These are phyloP conservation scores for Chorisops tibialis DNA, from an alignment of 2,888 invertebrate genomes.

Conservation along the genomic window DNA sequence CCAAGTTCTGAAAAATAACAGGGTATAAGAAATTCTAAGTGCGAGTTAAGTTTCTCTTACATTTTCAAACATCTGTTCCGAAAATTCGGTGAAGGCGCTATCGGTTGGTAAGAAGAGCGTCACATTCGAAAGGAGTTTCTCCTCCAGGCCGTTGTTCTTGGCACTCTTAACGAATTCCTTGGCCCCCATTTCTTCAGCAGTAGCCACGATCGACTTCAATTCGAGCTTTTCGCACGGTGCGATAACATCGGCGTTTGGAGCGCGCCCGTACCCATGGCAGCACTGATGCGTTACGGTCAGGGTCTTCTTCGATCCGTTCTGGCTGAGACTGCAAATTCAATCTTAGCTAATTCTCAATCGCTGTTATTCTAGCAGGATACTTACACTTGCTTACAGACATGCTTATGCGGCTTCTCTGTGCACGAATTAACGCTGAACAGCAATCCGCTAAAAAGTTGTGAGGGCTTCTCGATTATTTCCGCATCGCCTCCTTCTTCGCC, in stretches of 20 bases:
- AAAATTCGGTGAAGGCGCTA: conserved; percentile 58
- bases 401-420: conserved; percentile 49
- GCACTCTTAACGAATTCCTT: conserved; percentile 59
- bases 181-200: conserved; percentile 58
- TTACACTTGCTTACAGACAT: conserved; percentile 51
- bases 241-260: conserved; percentile 47
- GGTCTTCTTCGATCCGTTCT: conserved; percentile 60
- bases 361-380: conserved; percentile 33
- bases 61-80: conserved; percentile 55
- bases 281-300: conserved; percentile 63
- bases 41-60: conserved; percentile 44
- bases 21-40: neutral
- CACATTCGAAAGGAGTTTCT: conserved; percentile 55
- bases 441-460: conserved; percentile 44
- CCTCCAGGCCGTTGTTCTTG: conserved; percentile 54
- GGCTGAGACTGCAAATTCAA: conserved; percentile 53
- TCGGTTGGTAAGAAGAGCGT: conserved; percentile 65
- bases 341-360: conserved; percentile 16
- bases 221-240: conserved; percentile 57
- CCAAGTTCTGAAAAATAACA: conserved; percentile 52
- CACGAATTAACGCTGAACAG: conserved; percentile 52
- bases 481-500: conserved; percentile 35
- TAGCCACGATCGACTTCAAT: conserved; percentile 57
- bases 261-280: conserved; percentile 62
- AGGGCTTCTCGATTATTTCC: conserved; percentile 37